Evolutionary conservation across 2,797 vertebrate species (phyloP).

Genomic region (Agapornis canus): DNA sequence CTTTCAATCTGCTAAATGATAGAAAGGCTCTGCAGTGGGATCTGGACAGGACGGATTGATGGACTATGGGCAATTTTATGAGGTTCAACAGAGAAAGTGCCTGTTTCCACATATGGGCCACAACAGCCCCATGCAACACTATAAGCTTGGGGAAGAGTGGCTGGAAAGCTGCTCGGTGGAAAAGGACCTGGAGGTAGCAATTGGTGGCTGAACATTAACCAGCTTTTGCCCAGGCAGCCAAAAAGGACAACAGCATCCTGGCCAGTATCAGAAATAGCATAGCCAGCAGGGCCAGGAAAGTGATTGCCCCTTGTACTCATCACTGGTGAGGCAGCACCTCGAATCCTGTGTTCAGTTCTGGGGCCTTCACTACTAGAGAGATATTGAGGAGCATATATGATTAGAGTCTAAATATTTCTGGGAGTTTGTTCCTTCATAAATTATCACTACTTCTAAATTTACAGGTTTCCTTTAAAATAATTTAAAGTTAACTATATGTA

Average conservation of each 20-base stretch:
- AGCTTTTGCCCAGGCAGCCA: neutral
- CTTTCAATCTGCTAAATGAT: neutral
- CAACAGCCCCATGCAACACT: neutral
- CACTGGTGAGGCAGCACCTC: neutral
- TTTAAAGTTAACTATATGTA: neutral
- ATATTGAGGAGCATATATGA: neutral
- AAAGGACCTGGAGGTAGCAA: accelerated
- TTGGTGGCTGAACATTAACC: neutral
- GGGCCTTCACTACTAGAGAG: neutral
- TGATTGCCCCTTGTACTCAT: neutral
- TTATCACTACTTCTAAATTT: neutral
- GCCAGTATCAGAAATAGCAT: neutral
- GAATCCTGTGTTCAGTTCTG: neutral
- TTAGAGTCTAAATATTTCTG: neutral
- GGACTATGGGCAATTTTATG: neutral
- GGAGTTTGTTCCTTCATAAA: neutral
- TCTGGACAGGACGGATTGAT: neutral
- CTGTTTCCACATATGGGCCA: neutral
- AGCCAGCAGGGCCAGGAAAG: neutral
- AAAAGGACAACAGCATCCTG: neutral
- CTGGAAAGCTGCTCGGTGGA: neutral
- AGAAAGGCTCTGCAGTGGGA: neutral
- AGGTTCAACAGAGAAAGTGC: neutral
- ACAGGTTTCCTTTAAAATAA: neutral
- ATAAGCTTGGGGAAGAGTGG: neutral